Percentiles rank a stretch among this genome's conserved stretches.
Evolutionary conservation across 2,797 vertebrate genomes (phyloP).

Genomic region (Denticeps clupeoides): DNA sequence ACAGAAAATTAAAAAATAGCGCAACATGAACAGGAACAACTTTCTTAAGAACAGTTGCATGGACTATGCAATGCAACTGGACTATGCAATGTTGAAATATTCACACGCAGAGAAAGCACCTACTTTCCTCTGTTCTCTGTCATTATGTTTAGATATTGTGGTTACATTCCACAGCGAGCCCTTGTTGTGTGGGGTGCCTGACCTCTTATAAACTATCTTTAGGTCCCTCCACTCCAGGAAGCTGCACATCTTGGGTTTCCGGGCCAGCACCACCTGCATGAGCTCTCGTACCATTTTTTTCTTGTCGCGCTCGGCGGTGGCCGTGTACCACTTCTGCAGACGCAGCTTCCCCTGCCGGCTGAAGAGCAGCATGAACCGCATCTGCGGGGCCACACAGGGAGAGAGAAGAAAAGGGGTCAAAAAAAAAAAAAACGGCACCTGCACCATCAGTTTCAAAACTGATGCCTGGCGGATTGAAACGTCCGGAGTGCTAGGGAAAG

Average conservation of each 20-base stretch:
- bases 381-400: slow-evolving; percentile 32
- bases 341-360: slow-evolving; percentile 87
- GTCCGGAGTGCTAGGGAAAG: no score
- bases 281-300: slow-evolving; percentile 88
- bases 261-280: slow-evolving; percentile 83
- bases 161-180: background rate
- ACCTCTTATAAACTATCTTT: slow-evolving; percentile 89
- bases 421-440: background rate
- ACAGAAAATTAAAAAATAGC: no score
- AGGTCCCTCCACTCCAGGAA: slow-evolving; percentile 85
- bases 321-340: slow-evolving; percentile 86
- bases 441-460: no score
- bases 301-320: slow-evolving; percentile 78
- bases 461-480: no score
- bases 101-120: no score
- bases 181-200: slow-evolving; percentile 8
- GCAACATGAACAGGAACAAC: no score
- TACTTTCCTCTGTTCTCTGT: no score
- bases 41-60: no score
- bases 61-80: no score
- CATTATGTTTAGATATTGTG: background rate
- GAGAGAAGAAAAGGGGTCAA: background rate
- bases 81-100: no score
- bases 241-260: slow-evolving; percentile 94
- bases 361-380: slow-evolving; percentile 83